These are phyloP conservation scores for Muntiacus reevesi DNA, from an alignment of 2,113 vertebrate species.

Conservation along the genomic window DNA sequence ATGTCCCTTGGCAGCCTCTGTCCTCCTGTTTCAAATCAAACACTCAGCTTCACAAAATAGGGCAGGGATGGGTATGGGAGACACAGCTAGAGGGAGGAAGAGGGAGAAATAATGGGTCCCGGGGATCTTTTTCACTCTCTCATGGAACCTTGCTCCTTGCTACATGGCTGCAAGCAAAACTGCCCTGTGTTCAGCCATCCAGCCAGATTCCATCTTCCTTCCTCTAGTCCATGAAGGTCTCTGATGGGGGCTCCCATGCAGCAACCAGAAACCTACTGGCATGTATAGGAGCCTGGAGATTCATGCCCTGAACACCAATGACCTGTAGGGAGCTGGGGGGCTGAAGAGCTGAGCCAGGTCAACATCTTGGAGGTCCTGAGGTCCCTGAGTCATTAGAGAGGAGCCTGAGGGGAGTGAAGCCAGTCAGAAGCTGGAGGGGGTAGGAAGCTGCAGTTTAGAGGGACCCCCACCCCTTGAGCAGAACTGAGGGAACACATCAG, in stretches of 20 bases:
- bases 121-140: neutral
- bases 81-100: neutral
- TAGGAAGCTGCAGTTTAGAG: neutral
- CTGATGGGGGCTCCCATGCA: neutral
- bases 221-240: neutral
- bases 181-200: neutral
- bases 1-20: constrained; percentile 61
- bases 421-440: neutral
- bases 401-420: fast-evolving
- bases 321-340: neutral
- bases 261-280: neutral
- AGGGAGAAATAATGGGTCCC: neutral
- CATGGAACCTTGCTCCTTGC: neutral
- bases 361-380: neutral
- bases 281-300: neutral
- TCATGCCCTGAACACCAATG: neutral
- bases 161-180: neutral
- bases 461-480: neutral
- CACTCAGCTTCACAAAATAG: neutral
- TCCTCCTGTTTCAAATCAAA: neutral
- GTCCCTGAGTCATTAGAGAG: neutral
- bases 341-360: too few species aligned
- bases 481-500: constrained; percentile 71
- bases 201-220: neutral
- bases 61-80: neutral